Base-by-base conservation (phyloP, 2,888 invertebrate species). In the Palloptera scutellata region DNA sequence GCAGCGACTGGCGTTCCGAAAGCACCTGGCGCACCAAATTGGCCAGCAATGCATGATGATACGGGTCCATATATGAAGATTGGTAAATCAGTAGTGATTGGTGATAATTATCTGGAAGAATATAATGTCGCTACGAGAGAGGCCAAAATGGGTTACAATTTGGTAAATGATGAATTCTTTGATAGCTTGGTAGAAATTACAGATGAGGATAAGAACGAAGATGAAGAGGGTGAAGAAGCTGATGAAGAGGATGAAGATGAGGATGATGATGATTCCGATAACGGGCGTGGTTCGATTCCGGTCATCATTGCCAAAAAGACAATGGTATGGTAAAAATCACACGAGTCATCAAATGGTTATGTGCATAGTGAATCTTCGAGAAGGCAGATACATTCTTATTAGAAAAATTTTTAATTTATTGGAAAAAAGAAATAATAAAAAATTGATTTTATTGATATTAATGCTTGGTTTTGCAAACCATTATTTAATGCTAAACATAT, bases 1-100 rank as follows among this genome's bases (percentile, higher is more conserved):
- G 86, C 84, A 0, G 69, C 77, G 0, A 78, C 73, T 3, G 86
- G 85, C 1, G 73, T 76, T 3, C 85, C 85, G 4, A 66, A 54
- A 41, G 80, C 81, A 2, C 74, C 77, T 1, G 75, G 77, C n/a
- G 48, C 79, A 2, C 78, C 78, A 2, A 68, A 70, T 10, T 86
- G 85, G 85, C 80, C 81, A 0, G 66, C 82, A 2, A 79, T 85
- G 80, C 77, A 68, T 13, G 78, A 78, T 40, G 78, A 80, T 17
- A 80, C 81, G 1, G 85, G 85, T 1, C 86, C 86, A 0, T 85
- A 85, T 69, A 72, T 84, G 57, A 82, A 81, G 55, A 81, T 85
- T 13, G 80, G 78, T 30, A 75, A 74, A 45, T 77, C 77, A 0
- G 73, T 81, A 1, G 76, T 74, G 17, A 73, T 83, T 30, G 82